Percentiles rank a stretch among this genome's conserved stretches.
Evolutionary conservation across 2,797 vertebrate genomes (phyloP).

Genomic region (Ceryle rudis): DNA sequence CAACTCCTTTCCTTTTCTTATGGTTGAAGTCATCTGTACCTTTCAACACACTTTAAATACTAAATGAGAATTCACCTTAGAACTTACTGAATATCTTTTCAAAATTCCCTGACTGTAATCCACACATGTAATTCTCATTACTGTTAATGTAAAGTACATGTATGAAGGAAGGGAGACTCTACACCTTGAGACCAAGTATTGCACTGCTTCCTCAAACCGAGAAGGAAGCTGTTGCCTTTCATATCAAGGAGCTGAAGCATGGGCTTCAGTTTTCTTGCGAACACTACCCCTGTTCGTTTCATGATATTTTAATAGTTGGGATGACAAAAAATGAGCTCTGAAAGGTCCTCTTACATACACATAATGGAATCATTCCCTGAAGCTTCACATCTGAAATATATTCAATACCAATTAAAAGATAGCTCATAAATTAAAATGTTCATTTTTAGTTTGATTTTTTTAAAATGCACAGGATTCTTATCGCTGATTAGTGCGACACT

Average conservation of each 20-base stretch:
- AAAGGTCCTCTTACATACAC: neutral
- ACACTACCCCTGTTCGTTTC: conserved; percentile 9
- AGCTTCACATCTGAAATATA: conserved; percentile 41
- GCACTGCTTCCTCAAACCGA: neutral
- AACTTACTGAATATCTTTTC: neutral
- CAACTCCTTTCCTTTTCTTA: neutral
- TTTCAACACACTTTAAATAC: conserved; percentile 23
- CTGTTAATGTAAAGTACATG: neutral
- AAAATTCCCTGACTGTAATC: neutral
- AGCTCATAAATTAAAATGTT: neutral
- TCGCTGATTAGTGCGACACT: conserved; percentile 6
- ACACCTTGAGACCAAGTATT: neutral
- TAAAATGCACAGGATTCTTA: neutral
- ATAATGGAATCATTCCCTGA: conserved; percentile 29
- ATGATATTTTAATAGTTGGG: conserved; percentile 3
- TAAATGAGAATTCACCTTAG: neutral
- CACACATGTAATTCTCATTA: neutral
- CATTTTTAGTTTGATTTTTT: neutral
- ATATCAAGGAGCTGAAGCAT: neutral
- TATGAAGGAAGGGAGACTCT: neutral
- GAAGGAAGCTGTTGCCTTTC: conserved; percentile 27
- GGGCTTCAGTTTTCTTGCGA: neutral
- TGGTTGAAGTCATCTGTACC: neutral
- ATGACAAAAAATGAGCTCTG: neutral
- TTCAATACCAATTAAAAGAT: conserved; percentile 9